These are phyloP conservation scores for Cydia strobilella DNA, from an alignment of 1,140 invertebrate species.

Conservation along the genomic window DNA sequence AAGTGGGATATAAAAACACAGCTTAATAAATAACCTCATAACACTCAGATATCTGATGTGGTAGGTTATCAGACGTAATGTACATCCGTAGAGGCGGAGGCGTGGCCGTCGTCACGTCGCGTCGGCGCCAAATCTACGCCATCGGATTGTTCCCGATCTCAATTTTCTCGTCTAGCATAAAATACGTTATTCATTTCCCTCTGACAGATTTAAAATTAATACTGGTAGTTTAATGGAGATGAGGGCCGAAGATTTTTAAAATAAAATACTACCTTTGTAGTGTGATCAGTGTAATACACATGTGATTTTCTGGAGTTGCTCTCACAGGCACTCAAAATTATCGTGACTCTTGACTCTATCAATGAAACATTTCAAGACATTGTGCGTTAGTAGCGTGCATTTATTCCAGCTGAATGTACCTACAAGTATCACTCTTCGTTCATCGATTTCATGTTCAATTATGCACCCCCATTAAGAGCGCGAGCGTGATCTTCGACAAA, in stretches of 20 bases:
- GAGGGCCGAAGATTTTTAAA: not conserved
- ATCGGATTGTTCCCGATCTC: conserved; percentile 60
- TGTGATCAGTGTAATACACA: not conserved
- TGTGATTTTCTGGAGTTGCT: not conserved
- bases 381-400: not conserved
- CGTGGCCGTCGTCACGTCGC: conserved; percentile 70
- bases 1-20: too few relatives aligned
- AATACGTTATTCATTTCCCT: conserved; percentile 35
- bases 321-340: not conserved
- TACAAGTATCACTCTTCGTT: conserved; percentile 33
- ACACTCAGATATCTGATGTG: conserved; percentile 30
- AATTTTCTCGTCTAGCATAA: conserved; percentile 47
- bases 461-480: conserved; percentile 47
- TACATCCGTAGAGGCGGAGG: conserved; percentile 59
- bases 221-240: not conserved
- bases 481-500: conserved; percentile 63
- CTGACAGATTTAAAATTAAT: not conserved
- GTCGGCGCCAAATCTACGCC: conserved; percentile 63
- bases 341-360: not conserved
- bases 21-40: not conserved
- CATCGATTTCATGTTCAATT: conserved; percentile 50
- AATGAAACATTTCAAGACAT: not conserved
- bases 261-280: not conserved
- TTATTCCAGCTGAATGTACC: not conserved
- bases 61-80: conserved; percentile 52